A percentile compares a stretch with the other conserved stretches of the same genome.
These are phyloP conservation scores for Falcaria lacertinaria DNA, from an alignment of 2,888 invertebrate species.

Conservation along the genomic window DNA sequence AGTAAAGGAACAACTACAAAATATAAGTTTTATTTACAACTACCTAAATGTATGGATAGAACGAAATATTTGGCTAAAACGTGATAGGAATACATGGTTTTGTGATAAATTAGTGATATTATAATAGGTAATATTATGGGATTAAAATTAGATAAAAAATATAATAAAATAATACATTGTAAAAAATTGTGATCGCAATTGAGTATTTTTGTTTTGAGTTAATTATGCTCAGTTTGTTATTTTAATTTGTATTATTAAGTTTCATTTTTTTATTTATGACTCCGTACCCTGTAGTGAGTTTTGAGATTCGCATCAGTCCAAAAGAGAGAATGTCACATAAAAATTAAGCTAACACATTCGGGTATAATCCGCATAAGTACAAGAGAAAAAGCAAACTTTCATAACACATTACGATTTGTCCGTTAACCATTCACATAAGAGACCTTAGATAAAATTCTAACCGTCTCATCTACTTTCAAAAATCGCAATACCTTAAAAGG, in stretches of 20 bases:
- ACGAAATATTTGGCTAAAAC: conserved; percentile 77
- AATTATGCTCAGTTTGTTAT: conserved; percentile 54
- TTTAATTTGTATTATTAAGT: conserved; percentile 37
- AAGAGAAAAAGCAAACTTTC: conserved; percentile 24
- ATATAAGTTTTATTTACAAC: conserved; percentile 64
- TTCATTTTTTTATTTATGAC: conserved; percentile 46
- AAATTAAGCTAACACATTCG: conserved; percentile 34
- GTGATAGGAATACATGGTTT: conserved; percentile 66
- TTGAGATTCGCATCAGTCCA: conserved; percentile 59
- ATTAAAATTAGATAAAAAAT: conserved; percentile 3
- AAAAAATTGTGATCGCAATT: conserved; percentile 61
- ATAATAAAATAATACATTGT: conserved; percentile 47
- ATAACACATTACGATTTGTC: conserved; percentile 2
- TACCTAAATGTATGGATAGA: conserved; percentile 62
- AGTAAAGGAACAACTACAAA: conserved; percentile 69
- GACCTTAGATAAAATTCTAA: conserved; percentile 26
- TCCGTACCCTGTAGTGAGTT: conserved; percentile 72
- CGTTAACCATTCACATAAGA: conserved; percentile 6
- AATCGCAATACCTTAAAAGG: conserved; percentile 39
- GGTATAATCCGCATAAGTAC: conserved; percentile 44
- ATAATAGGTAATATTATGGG: conserved; percentile 5
- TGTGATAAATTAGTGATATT: conserved; percentile 49
- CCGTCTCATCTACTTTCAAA: conserved; percentile 36
- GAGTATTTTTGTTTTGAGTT: conserved; percentile 61
- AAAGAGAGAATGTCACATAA: conserved; percentile 28